phyloP scores from a whole-genome alignment of 2,797 vertebrate species.

The Mormyrus proboscirostris region DNA sequence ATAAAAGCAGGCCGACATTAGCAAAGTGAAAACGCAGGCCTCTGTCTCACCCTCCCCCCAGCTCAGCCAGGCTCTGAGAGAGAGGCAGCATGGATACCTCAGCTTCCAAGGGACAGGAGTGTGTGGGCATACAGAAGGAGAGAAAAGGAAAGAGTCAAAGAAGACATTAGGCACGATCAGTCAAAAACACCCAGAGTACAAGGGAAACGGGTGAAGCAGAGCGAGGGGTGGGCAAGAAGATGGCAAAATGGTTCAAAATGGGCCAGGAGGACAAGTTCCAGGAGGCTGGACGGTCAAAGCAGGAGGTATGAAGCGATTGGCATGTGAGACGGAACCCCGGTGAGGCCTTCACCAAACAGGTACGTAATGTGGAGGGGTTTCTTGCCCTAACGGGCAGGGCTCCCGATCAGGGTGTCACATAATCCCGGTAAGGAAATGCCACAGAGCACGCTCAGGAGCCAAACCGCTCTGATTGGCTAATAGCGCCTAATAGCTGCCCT shows the following conservation, averaged over 20 bases:
- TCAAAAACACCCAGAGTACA: neutral
- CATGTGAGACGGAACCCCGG: neutral
- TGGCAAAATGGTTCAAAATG: neutral
- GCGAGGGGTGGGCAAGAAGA: neutral
- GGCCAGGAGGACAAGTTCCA: neutral
- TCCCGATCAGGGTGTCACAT: slow-evolving; percentile 56
- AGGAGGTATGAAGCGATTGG: neutral
- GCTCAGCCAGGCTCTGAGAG: slow-evolving; percentile 13
- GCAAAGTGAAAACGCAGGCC: slow-evolving; percentile 47
- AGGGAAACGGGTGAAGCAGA: neutral
- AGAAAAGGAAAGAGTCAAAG: neutral
- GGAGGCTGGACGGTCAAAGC: neutral
- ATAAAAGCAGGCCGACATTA: slow-evolving; percentile 31
- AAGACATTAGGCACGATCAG: neutral
- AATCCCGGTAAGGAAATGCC: slow-evolving; percentile 57
- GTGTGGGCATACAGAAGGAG: neutral
- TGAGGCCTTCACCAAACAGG: neutral
- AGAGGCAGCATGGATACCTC: neutral
- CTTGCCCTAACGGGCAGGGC: neutral
- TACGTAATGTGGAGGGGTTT: neutral
- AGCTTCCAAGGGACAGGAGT: neutral
- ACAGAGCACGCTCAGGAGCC: slow-evolving; percentile 58
- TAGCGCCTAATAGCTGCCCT: slow-evolving; percentile 82
- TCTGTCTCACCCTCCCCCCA: slow-evolving; percentile 21
- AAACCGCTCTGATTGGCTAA: slow-evolving; percentile 69